Conservation (phyloP, 2,797 vertebrate species). For the Micromesistius poutassou region DNA sequence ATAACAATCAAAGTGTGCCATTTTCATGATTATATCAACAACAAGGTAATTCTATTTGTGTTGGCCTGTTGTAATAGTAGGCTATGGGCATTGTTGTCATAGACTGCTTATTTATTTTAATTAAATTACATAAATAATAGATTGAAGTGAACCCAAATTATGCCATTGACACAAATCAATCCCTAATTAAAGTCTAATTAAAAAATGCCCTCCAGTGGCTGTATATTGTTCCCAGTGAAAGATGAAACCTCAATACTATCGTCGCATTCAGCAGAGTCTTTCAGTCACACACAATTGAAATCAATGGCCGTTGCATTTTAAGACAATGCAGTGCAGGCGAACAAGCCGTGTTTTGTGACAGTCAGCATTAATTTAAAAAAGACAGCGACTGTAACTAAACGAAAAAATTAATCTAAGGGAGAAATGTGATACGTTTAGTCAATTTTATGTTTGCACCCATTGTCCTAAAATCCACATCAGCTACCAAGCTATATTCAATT, state of each 20-base stretch:
- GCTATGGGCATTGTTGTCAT: background rate
- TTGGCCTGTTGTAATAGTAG: too few relatives aligned
- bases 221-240: constrained; percentile 33
- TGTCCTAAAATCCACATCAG: constrained; percentile 13
- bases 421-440: constrained; percentile 23
- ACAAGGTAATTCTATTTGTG: background rate
- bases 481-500: constrained; percentile 23
- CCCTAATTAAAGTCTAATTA: constrained; percentile 25
- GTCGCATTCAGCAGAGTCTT: constrained; percentile 44
- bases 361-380: constrained; percentile 49
- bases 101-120: background rate
- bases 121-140: background rate
- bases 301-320: constrained; percentile 36
- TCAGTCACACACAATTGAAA: constrained; percentile 53
- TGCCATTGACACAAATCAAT: constrained; percentile 33
- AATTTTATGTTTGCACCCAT: constrained; percentile 29
- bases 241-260: constrained; percentile 40
- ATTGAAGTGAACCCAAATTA: constrained; percentile 1
- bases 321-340: constrained; percentile 27
- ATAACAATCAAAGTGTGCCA: background rate
- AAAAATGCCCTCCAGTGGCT: constrained; percentile 25
- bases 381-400: constrained; percentile 23
- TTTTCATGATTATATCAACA: background rate
- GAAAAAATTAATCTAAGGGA: constrained; percentile 27
- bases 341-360: constrained; percentile 39